A percentile compares a stretch with the other conserved stretches of the same genome.
These are phyloP conservation scores for Enteromius viviparus DNA, from an alignment of 2,797 vertebrate genomes.

Conservation along the genomic window DNA sequence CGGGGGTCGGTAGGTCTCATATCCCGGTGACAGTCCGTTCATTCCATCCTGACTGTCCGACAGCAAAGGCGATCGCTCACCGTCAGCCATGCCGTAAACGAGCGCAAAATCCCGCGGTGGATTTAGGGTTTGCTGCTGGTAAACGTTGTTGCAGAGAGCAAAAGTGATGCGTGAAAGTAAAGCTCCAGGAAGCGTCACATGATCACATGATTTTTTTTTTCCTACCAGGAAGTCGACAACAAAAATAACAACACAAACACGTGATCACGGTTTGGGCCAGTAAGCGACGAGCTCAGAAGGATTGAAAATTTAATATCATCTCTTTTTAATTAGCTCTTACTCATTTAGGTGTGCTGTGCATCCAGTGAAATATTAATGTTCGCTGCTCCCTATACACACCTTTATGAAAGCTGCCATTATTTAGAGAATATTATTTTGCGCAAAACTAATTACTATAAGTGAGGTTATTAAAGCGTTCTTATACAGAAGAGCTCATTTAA, in stretches of 20 bases:
- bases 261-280: conserved; percentile 65
- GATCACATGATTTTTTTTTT: conserved; percentile 63
- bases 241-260: conserved; percentile 68
- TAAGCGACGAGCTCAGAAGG: conserved; percentile 20
- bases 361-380: conserved; percentile 33
- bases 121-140: background rate
- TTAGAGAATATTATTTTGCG: background rate
- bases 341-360: conserved; percentile 9
- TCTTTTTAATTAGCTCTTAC: conserved; percentile 24
- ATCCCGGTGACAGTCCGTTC: conserved; percentile 72
- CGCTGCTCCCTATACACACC: background rate
- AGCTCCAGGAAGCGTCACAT: conserved; percentile 41
- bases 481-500: too few species aligned
- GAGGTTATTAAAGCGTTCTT: background rate
- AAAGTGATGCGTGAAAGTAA: conserved; percentile 30
- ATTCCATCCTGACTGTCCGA: conserved; percentile 78
- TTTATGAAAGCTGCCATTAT: background rate
- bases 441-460: background rate
- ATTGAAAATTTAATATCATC: conserved; percentile 22
- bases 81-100: conserved; percentile 78
- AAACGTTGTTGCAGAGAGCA: conserved; percentile 12
- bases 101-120: background rate
- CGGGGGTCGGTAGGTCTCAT: conserved; percentile 64
- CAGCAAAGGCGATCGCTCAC: conserved; percentile 86
- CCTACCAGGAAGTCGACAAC: conserved; percentile 59